Base-by-base conservation (phyloP, 2,888 invertebrate genomes). In the Drosophila mercatorum region DNA sequence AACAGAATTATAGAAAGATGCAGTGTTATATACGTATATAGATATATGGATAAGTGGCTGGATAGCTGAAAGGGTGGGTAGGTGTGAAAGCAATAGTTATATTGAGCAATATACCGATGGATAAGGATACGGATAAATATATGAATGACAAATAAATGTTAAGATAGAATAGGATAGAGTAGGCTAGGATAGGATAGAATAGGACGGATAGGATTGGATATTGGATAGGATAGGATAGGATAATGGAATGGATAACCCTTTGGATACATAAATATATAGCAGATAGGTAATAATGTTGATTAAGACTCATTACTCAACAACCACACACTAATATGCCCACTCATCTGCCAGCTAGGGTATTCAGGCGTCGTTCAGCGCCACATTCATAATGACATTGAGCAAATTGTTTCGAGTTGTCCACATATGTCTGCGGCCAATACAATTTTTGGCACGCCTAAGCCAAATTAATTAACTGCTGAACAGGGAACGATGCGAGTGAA, bases 401-500 rank as follows among this genome's bases (percentile, higher is more conserved):
- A 68, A 78, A 57, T 72, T 63, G 53, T 44, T 65, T 62, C 62
- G 71, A 71, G 67, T 71, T 69, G 64, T 55, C 53, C 80, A 74
- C 70, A 74, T 76, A 71, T 78, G 65, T 82, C 63, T 82, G 67
- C 7, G 64, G 68, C 49, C 73, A 76, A 76, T 69, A 55, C 73
- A 79, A 72, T 64, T 81, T 75, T 75, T 80, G 75, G 80, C 82
- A 77, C 75, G 80, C 77, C 82, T 81, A 72, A 74, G 81, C 72
- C 81, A 84, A 82, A 82, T 80, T 82, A 82, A 82, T 82, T 82
- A 81, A 70, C 84, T 77, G 74, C 78, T 52, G 65, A 57, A 38
- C 61, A 71, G 53, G 41, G 26, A 63, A 53, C 44, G 46, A 40
- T 28, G 0, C 51, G 5, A n/a, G 53, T 5, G 53, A 6, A 14